Conservation (phyloP, 37 sponge, comb jelly and placozoan genomes). For the Oscarella lobularis region DNA sequence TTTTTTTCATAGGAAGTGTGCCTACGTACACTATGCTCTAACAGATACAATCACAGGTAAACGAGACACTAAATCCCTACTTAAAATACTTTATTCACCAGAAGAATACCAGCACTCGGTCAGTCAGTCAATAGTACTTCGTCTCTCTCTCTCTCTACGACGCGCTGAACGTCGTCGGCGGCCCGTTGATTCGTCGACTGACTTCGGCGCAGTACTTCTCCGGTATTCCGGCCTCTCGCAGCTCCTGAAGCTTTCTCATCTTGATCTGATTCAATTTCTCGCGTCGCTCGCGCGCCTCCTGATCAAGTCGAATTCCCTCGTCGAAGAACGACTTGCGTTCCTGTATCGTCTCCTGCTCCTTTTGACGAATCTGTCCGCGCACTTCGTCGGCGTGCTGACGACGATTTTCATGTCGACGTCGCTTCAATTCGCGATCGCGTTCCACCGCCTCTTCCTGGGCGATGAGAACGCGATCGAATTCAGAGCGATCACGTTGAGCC, state of each 20-base stretch:
- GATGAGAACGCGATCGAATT: slow-evolving; percentile 92
- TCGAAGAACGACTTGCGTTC: slow-evolving; percentile 81
- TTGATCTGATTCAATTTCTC: slow-evolving; percentile 85
- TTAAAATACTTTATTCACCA: neutral
- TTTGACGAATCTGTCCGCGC: slow-evolving; percentile 73
- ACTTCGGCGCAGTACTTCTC: slow-evolving; percentile 96
- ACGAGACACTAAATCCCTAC: neutral
- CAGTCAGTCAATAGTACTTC: slow-evolving; percentile 5
- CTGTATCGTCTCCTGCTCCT: slow-evolving; percentile 54
- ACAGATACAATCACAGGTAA: neutral
- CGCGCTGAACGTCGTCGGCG: slow-evolving; percentile 80
- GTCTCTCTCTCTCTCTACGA: slow-evolving; percentile 11
- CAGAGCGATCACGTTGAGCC: slow-evolving; percentile 82
- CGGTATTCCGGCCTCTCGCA: slow-evolving; percentile 80
- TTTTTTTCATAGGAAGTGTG: too few relatives aligned
- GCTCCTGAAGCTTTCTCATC: slow-evolving; percentile 74
- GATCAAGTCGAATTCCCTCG: slow-evolving; percentile 89
- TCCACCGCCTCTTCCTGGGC: slow-evolving; percentile 54
- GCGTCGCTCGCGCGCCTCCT: slow-evolving; percentile 87
- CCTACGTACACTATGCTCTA: too few relatives aligned
- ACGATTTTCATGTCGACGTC: neutral
- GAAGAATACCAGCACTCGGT: too few relatives aligned
- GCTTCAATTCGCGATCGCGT: slow-evolving; percentile 40
- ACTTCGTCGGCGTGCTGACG: slow-evolving; percentile 61
- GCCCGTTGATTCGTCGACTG: slow-evolving; percentile 77